phyloP scores from a whole-genome alignment of 2,113 vertebrate genomes.

The Pseudorhombus dupliciocellatus region DNA sequence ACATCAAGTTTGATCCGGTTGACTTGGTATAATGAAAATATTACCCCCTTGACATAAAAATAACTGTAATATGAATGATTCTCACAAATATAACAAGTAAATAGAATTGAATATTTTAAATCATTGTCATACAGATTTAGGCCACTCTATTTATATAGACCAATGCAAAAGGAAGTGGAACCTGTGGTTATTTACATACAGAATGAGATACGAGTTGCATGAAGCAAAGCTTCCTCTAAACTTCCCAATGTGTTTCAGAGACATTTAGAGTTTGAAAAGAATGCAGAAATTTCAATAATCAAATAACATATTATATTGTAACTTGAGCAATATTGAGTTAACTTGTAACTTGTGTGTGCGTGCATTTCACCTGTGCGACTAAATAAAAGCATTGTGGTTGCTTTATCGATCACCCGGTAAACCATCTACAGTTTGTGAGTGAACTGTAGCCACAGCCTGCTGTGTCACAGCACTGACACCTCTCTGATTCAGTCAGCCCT shows the following conservation, averaged over 20 bases:
- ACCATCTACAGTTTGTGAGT: too few species aligned
- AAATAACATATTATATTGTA: background rate
- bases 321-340: background rate
- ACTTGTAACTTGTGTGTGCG: too few species aligned
- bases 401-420: too few species aligned
- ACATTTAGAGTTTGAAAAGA: background rate
- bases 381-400: constrained; percentile 5
- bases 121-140: background rate
- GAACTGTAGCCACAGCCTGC: background rate
- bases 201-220: background rate
- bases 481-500: background rate
- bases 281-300: background rate
- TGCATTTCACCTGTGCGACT: background rate
- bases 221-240: background rate
- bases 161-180: constrained; percentile 7
- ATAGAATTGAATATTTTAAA: background rate
- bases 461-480: background rate
- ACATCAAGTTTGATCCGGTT: too few species aligned
- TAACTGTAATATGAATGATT: background rate
- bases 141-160: background rate
- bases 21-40: too few species aligned
- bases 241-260: too few species aligned
- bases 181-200: background rate
- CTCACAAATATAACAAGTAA: background rate
- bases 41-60: too few species aligned